phyloP scores from a whole-genome alignment of 2,888 invertebrate species.

The Lingula anatina region DNA sequence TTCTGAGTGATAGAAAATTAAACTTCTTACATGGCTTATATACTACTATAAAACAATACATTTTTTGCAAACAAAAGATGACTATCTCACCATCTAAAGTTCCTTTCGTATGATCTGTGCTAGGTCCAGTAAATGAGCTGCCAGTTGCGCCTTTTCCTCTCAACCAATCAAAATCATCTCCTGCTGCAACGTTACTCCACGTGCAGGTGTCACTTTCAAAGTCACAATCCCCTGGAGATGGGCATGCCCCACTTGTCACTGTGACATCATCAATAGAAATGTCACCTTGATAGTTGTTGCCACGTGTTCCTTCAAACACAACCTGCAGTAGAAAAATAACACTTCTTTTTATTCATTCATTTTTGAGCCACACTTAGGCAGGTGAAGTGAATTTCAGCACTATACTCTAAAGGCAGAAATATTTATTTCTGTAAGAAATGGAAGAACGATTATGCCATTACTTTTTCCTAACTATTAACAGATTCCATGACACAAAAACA shows the following conservation, averaged over 20 bases:
- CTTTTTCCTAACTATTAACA: not conserved
- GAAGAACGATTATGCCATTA: no score
- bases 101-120: constrained; percentile 33
- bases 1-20: no score
- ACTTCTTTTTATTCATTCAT: no score
- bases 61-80: not conserved
- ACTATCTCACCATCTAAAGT: constrained; percentile 21
- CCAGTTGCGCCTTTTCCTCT: constrained; percentile 29
- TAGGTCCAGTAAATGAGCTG: constrained; percentile 28
- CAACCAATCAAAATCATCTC: constrained; percentile 33
- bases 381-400: no score
- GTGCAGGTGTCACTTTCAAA: constrained; percentile 33
- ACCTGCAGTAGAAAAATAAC: constrained; percentile 20
- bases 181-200: constrained; percentile 22
- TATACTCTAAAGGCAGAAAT: no score
- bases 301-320: constrained; percentile 34
- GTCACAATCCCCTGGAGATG: constrained; percentile 24
- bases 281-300: constrained; percentile 32
- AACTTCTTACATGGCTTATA: not conserved
- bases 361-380: no score
- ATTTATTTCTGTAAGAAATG: no score
- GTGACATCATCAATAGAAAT: constrained; percentile 46
- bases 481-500: not conserved
- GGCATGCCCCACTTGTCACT: constrained; percentile 29
- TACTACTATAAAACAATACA: not conserved